Percentiles rank a stretch among this genome's conserved stretches.
Evolutionary conservation across 2,888 invertebrate genomes (phyloP).

Genomic region (Drosophila falleni): DNA sequence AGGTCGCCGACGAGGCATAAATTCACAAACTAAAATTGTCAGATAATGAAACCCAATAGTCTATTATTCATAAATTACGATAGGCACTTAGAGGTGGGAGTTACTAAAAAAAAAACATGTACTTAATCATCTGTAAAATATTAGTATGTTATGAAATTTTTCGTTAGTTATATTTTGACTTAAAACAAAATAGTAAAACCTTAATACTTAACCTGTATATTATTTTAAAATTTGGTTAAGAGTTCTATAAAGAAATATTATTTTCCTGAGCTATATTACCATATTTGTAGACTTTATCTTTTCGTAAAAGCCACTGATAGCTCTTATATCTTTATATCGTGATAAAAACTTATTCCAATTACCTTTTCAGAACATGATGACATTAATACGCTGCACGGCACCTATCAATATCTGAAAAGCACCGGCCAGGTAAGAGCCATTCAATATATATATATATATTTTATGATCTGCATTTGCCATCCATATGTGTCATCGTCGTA

Average conservation of each 20-base stretch:
- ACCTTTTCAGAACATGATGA: conserved; percentile 78
- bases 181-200: too few species aligned
- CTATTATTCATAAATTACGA: conserved; percentile 1
- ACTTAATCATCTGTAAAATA: background rate
- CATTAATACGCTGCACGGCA: conserved; percentile 84
- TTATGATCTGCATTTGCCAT: conserved; percentile 53
- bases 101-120: background rate
- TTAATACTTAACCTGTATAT: too few species aligned
- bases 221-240: too few species aligned
- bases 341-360: conserved; percentile 1
- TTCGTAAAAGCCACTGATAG: background rate
- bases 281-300: too few species aligned
- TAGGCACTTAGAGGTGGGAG: too few species aligned
- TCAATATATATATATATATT: conserved; percentile 17
- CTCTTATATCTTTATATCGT: background rate
- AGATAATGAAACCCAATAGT: background rate
- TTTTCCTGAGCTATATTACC: background rate
- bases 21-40: too few species aligned
- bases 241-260: too few species aligned
- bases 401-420: conserved; percentile 87
- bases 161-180: too few species aligned
- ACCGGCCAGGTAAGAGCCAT: conserved; percentile 87
- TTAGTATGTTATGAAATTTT: too few species aligned
- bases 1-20: conserved; percentile 23
- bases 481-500: conserved; percentile 49